Base-by-base conservation (phyloP, 2,797 vertebrate genomes). In the Platalea minor region DNA sequence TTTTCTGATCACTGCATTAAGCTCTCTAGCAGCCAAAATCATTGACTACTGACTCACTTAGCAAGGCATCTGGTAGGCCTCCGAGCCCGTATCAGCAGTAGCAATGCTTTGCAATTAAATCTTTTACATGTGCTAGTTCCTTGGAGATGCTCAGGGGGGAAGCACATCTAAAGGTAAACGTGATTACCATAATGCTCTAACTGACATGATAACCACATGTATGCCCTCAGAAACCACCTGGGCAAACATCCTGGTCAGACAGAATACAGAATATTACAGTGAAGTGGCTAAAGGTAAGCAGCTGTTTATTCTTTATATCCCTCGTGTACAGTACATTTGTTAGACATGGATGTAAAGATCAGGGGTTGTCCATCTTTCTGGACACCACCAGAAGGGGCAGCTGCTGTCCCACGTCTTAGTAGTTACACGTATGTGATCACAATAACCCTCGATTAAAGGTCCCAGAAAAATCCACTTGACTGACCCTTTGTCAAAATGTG, bases 21-120 rank as follows among this genome's bases (percentile, higher is more conserved):
- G 63, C 74, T 92, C 68, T 69, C 10, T 2, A 63, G 43, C 89
- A 48, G 65, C 89, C 93, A 88, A 43, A 73, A 56, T 51, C 12
- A 26, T 19, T 19, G 45, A 54, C 67, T 83, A 88, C 91, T 96
- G 94, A 94, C 81, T 95, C 91, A 92, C 45, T 43, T 35, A 81
- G 53, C n/a, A 10, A 83, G 61, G 93, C 91, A 41, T 51, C 88
- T 85, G 76, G 80, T 26, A 20, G 88, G 81, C 53, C 92, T 91
- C 94, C 5, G 29, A 88, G 90, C 67, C 68, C 61, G 2, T 23
- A 79, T 72, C 95, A 88, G 85, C 73, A 92, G 93, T 13, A 85
- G 82, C 76, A 17, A 39, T 9, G 13, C 64, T 72, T 9, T 11
- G 68, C 93, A 90, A 73, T 81, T 50, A 54, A 59, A 78, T 39